Conservation (phyloP, 2,888 invertebrate species). For the Buathra laborator region DNA sequence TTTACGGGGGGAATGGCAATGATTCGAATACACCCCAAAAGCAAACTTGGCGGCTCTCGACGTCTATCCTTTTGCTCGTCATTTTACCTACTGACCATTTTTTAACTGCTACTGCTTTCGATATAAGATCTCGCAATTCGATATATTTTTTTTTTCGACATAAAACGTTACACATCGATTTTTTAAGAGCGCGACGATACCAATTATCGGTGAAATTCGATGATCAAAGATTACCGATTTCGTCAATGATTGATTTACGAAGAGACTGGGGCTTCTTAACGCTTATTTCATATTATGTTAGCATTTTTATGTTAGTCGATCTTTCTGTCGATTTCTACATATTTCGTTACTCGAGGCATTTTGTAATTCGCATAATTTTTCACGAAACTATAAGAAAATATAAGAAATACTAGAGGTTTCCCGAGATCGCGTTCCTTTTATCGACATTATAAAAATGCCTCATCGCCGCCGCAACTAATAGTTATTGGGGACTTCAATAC, state of each 20-base stretch:
- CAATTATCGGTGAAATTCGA: not conserved
- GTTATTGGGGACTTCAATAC: no score
- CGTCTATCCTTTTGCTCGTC: not conserved
- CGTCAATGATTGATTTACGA: not conserved
- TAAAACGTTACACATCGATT: not conserved
- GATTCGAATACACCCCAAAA: not conserved
- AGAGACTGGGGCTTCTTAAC: not conserved
- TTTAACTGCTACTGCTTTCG: no score
- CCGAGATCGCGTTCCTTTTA: no score
- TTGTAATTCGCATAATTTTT: no score
- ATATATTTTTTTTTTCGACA: no score
- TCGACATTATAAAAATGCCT: no score
- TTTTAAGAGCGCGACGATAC: not conserved
- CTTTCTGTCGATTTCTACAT: no score
- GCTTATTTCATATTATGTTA: not conserved
- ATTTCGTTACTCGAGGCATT: no score
- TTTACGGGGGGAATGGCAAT: not conserved
- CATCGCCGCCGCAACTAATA: no score
- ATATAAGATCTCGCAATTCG: no score
- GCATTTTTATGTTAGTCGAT: not conserved
- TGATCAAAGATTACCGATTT: not conserved
- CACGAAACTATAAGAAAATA: no score
- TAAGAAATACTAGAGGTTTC: no score
- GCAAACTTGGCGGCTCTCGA: constrained; percentile 17
- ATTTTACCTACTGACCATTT: not conserved